Evolutionary conservation across 2,113 vertebrate genomes (phyloP).

Genomic region (Pseudois nayaur): DNA sequence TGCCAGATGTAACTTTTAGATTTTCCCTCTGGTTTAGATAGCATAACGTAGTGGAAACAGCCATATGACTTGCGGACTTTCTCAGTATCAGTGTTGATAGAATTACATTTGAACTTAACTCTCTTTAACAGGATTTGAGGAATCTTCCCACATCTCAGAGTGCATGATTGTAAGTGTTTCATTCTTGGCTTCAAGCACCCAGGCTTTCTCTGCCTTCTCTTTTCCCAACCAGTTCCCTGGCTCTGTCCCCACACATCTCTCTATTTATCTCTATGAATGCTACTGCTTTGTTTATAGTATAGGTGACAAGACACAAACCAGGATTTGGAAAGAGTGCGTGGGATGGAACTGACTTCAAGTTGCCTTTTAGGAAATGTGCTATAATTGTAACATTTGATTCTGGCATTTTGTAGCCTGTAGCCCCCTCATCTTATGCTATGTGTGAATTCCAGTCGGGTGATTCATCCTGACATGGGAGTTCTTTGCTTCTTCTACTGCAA

Average conservation of each 20-base stretch:
- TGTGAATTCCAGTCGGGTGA: conserved; percentile 79
- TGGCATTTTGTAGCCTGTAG: conserved; percentile 69
- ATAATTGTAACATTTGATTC: conserved; percentile 71
- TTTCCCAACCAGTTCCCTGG: conserved; percentile 26
- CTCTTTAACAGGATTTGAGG: conserved; percentile 34
- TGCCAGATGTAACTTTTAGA: conserved; percentile 31
- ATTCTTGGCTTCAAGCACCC: conserved; percentile 39
- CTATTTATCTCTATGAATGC: conserved; percentile 60
- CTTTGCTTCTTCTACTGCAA: conserved; percentile 67
- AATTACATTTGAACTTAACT: background rate
- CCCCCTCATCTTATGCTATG: conserved; percentile 67
- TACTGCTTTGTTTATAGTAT: conserved; percentile 72
- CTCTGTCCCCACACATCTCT: conserved; percentile 45
- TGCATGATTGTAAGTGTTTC: conserved; percentile 16
- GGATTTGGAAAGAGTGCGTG: conserved; percentile 54
- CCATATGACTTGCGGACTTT: background rate
- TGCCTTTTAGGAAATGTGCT: conserved; percentile 67
- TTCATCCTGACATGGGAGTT: conserved; percentile 79
- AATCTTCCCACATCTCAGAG: background rate
- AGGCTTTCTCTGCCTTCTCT: conserved; percentile 49
- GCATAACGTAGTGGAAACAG: background rate
- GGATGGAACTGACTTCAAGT: background rate
- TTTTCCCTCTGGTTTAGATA: background rate
- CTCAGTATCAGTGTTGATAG: background rate
- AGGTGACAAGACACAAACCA: conserved; percentile 82